These are phyloP conservation scores for Eremobia ochroleuca DNA, from an alignment of 2,888 invertebrate genomes.

Conservation along the genomic window DNA sequence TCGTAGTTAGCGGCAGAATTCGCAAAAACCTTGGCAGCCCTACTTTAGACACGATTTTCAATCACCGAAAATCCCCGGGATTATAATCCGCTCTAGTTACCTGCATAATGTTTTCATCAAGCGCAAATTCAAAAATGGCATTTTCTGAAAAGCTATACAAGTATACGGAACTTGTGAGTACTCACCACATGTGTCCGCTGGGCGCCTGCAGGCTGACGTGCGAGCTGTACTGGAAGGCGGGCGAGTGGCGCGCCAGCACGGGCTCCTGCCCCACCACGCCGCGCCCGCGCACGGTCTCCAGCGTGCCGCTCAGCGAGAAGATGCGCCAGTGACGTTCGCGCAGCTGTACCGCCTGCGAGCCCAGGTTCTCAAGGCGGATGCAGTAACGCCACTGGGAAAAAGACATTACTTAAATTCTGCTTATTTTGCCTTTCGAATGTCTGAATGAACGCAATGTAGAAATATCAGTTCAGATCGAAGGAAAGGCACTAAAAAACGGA, in stretches of 20 bases:
- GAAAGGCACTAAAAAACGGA: not conserved
- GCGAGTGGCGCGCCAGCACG: constrained; percentile 95
- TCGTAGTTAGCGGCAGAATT: not conserved
- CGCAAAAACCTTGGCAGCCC: not conserved
- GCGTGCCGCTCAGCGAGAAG: constrained; percentile 97
- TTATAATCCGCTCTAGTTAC: not conserved
- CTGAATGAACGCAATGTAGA: not conserved
- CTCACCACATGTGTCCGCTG: constrained; percentile 99
- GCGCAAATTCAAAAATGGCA: not conserved
- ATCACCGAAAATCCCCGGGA: not conserved
- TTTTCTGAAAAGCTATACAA: not conserved
- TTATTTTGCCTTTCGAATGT: no score
- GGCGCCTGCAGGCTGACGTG: constrained; percentile 99
- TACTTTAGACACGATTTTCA: not conserved
- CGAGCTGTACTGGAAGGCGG: constrained; percentile 99
- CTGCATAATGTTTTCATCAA: not conserved
- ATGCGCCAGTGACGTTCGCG: constrained; percentile 99
- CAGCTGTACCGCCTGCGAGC: constrained; percentile 96
- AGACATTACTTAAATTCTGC: not conserved
- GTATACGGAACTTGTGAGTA: not conserved
- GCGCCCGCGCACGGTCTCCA: constrained; percentile 98
- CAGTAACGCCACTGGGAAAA: constrained; percentile 97
- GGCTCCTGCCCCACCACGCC: constrained; percentile 99
- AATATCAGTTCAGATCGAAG: not conserved
- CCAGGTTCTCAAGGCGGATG: constrained; percentile 98